phyloP scores from a whole-genome alignment of 2,113 vertebrate species.

The Brevimyrus niger region DNA sequence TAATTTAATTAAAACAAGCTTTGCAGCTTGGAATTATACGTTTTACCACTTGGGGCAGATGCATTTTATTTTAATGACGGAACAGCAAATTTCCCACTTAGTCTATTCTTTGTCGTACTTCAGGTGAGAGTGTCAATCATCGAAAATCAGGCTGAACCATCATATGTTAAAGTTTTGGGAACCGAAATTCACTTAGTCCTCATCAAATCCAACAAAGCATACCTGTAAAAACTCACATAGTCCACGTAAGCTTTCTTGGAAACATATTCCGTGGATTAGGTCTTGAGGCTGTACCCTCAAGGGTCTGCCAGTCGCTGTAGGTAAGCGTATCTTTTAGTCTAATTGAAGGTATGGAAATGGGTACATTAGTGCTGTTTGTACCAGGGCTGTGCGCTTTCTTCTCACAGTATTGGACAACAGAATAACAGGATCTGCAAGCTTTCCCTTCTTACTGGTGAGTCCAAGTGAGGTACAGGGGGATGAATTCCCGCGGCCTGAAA shows the following conservation, averaged over 20 bases:
- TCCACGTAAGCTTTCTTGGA: background rate
- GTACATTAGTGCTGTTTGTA: background rate
- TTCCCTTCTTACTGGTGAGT: background rate
- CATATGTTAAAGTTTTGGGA: background rate
- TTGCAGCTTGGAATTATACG: background rate
- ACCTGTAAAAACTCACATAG: background rate
- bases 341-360: background rate
- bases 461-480: background rate
- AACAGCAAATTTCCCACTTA: background rate
- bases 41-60: background rate
- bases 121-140: background rate
- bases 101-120: background rate
- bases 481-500: background rate
- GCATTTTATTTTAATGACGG: background rate
- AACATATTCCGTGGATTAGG: background rate
- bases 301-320: background rate
- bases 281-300: background rate
- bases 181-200: background rate
- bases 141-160: background rate
- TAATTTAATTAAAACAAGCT: background rate
- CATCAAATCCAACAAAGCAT: background rate
- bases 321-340: background rate
- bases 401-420: background rate
- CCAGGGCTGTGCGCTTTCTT: background rate
- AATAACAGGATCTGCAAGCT: background rate